Evolutionary conservation across 2,113 vertebrate species (phyloP).

Genomic region (Nothoprocta pentlandii): DNA sequence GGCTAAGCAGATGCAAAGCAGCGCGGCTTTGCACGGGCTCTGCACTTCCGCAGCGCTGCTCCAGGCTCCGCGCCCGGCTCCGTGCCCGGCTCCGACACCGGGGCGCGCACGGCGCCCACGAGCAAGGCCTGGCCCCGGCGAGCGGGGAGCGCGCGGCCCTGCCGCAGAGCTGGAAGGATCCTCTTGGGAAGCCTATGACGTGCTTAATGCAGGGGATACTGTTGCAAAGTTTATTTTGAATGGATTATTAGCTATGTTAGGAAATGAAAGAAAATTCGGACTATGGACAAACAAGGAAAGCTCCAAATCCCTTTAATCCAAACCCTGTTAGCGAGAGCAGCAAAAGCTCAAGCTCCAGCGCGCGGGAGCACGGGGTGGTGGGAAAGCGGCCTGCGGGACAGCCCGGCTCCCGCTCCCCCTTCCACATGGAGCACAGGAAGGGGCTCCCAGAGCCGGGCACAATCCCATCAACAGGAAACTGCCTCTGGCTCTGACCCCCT

Average conservation of each 20-base stretch:
- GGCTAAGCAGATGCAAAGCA: background rate
- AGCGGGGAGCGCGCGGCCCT: accelerated
- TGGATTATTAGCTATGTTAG: background rate
- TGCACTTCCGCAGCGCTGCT: background rate
- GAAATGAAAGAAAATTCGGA: background rate
- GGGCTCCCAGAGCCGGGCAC: no score
- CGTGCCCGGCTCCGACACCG: accelerated
- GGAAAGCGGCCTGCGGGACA: conserved; percentile 7
- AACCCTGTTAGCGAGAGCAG: background rate
- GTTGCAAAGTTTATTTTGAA: conserved; percentile 32
- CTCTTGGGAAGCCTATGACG: background rate
- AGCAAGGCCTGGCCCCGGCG: accelerated
- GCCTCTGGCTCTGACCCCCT: background rate
- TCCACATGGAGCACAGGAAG: background rate
- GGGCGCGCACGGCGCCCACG: background rate
- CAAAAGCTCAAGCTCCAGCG: background rate
- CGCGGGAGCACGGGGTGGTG: background rate
- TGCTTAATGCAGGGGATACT: background rate
- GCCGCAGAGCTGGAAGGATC: background rate
- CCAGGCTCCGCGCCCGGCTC: background rate
- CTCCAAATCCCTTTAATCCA: background rate
- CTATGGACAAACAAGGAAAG: background rate
- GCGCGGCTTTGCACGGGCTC: background rate
- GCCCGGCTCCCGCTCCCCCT: background rate
- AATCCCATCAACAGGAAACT: background rate